A percentile compares a stretch with the other conserved stretches of the same genome.
phyloP scores from a whole-genome alignment of 2,797 vertebrate genomes.

The Spheniscus humboldti region DNA sequence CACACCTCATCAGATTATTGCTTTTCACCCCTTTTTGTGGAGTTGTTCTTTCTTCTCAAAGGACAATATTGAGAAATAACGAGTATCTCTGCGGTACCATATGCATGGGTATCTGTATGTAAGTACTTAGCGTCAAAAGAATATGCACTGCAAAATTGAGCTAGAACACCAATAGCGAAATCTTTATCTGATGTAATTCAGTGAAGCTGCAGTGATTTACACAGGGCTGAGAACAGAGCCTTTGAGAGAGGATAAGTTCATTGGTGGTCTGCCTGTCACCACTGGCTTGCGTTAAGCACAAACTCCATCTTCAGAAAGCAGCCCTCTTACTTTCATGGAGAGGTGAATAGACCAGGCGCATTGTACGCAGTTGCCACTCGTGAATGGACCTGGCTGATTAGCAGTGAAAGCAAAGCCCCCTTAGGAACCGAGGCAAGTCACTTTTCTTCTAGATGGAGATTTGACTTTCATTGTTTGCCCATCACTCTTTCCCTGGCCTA shows the following conservation, averaged over 20 bases:
- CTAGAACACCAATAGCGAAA: not conserved
- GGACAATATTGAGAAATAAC: not conserved
- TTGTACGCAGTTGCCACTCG: not conserved
- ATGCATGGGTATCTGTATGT: not conserved
- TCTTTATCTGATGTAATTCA: not conserved
- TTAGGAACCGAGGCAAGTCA: not conserved
- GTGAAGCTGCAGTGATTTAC: not conserved
- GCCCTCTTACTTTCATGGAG: not conserved
- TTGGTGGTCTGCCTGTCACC: not conserved
- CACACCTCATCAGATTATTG: not conserved
- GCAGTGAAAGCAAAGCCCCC: constrained; percentile 35
- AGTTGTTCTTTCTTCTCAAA: not conserved
- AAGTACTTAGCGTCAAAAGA: not conserved
- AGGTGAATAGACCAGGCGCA: not conserved
- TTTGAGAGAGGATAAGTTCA: not conserved
- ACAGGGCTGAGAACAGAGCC: not conserved
- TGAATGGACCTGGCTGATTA: not conserved
- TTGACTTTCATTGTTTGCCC: constrained; percentile 36
- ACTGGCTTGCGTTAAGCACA: not conserved
- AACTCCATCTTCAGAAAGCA: not conserved
- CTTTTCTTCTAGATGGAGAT: constrained; percentile 30
- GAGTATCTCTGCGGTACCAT: not conserved
- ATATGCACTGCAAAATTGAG: not conserved
- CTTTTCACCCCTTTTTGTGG: not conserved
- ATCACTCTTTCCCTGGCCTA: not conserved